These are phyloP conservation scores for Egretta garzetta DNA, from an alignment of 2,113 vertebrate species.

Conservation along the genomic window DNA sequence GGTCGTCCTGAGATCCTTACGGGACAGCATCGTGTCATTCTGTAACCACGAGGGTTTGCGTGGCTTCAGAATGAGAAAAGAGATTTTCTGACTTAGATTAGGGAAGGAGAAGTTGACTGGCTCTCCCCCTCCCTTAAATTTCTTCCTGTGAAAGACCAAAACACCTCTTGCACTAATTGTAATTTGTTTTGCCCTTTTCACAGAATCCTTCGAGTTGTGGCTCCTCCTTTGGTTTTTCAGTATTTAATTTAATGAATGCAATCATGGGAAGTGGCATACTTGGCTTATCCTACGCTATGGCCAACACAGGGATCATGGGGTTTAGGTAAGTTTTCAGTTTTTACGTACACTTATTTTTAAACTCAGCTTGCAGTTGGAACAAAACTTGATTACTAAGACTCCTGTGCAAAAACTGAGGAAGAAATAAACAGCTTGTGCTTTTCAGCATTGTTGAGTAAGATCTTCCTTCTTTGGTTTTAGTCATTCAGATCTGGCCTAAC, in stretches of 20 bases:
- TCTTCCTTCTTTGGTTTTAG: not conserved
- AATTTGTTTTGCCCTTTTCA: not conserved
- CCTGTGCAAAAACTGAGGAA: not conserved
- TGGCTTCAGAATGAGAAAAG: not conserved
- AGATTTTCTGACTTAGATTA: not conserved
- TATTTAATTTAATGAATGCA: conserved; percentile 95
- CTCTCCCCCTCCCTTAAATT: not conserved
- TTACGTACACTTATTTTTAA: not conserved
- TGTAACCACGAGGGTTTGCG: fast-evolving
- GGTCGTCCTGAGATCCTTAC: fast-evolving
- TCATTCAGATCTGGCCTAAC: not conserved
- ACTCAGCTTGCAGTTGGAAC: not conserved
- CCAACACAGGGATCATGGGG: conserved; percentile 88
- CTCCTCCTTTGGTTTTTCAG: conserved; percentile 87
- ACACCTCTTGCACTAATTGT: not conserved
- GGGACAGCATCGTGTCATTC: not conserved
- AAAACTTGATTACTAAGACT: not conserved
- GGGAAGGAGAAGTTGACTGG: not conserved
- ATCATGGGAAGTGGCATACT: conserved; percentile 97
- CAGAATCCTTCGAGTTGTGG: conserved; percentile 74
- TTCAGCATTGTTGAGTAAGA: not conserved
- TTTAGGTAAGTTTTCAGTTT: conserved; percentile 83
- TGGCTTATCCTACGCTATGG: conserved; percentile 92
- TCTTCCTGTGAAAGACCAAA: not conserved
- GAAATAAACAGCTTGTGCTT: not conserved